Conservation (phyloP, 2,113 vertebrate species). For the Bothrops jararaca region DNA sequence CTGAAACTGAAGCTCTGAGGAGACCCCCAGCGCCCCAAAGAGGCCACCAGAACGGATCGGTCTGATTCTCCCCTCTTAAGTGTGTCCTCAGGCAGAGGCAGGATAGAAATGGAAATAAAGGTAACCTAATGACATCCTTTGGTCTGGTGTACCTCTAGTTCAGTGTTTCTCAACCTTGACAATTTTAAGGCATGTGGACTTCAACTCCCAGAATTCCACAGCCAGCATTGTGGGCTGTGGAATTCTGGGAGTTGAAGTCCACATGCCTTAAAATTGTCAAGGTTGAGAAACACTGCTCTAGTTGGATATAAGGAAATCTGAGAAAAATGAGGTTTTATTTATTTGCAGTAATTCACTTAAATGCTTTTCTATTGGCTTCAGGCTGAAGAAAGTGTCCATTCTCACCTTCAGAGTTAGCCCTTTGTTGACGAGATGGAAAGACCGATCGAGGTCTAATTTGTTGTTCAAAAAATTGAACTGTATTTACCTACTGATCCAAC, state of each 20-base stretch:
- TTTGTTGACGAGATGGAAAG: background rate
- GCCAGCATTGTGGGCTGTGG: too few species aligned
- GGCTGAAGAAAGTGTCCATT: background rate
- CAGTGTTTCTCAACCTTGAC: too few species aligned
- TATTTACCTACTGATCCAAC: background rate
- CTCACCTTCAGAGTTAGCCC: background rate
- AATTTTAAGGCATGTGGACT: too few species aligned
- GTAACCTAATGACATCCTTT: background rate
- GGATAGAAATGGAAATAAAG: background rate
- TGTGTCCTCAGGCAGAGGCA: too few species aligned
- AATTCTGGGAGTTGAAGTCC: too few species aligned
- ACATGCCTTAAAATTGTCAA: too few species aligned
- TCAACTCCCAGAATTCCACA: too few species aligned
- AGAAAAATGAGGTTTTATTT: background rate
- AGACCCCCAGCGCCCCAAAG: background rate
- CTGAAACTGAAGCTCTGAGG: background rate
- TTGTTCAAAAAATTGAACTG: background rate
- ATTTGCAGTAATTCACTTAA: background rate
- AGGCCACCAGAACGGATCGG: too few species aligned
- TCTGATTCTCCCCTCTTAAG: background rate
- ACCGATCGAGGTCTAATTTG: background rate
- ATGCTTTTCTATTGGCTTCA: background rate
- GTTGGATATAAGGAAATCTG: background rate
- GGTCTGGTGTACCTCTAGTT: background rate
- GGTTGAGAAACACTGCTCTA: too few species aligned